Evolutionary conservation across 2,113 vertebrate genomes (phyloP).

Genomic region (Glareola pratincola): DNA sequence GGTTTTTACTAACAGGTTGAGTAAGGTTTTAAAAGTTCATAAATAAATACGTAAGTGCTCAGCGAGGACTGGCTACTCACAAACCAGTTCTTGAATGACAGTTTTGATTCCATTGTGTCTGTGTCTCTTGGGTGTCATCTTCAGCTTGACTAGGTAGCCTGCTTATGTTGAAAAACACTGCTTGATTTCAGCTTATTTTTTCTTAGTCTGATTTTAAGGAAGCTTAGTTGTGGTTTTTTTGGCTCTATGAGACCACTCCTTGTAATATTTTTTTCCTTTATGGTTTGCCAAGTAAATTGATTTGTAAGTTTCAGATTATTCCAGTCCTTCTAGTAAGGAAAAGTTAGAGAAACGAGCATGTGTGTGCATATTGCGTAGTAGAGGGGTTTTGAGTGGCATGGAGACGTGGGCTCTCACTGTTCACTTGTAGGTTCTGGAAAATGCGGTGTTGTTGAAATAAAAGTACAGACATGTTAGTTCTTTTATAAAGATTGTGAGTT

Average conservation of each 20-base stretch:
- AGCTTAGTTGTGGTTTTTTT: background rate
- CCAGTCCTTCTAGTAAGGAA: background rate
- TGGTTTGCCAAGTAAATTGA: background rate
- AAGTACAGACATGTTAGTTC: background rate
- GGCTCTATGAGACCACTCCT: background rate
- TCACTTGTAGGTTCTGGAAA: background rate
- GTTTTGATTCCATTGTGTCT: background rate
- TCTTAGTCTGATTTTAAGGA: background rate
- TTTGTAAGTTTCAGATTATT: background rate
- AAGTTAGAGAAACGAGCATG: background rate
- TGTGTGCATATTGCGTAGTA: background rate
- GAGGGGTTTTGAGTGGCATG: background rate
- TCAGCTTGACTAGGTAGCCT: background rate
- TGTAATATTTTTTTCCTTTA: background rate
- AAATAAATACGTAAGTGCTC: background rate
- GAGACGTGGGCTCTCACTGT: background rate
- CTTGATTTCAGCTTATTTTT: background rate
- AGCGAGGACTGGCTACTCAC: rapidly evolving
- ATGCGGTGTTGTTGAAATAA: background rate
- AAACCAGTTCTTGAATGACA: background rate
- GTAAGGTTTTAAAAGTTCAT: background rate
- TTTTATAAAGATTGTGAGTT: background rate
- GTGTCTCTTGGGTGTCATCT: background rate
- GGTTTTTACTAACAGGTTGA: background rate
- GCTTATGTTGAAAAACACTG: background rate